These are phyloP conservation scores for Sclerurus mexicanus DNA, from an alignment of 2,113 vertebrate genomes.

Conservation along the genomic window DNA sequence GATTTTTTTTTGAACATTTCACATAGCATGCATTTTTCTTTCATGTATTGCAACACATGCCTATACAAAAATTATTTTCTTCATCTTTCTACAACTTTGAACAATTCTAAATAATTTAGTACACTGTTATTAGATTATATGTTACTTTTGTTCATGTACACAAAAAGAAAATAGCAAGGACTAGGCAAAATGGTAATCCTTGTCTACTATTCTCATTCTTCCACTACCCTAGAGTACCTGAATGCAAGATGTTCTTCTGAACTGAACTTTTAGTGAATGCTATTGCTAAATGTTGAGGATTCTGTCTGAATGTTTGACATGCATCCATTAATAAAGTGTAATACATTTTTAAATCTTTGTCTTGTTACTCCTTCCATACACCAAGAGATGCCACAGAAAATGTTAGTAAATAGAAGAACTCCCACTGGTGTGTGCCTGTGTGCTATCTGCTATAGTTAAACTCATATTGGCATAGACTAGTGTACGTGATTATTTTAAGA, in stretches of 20 bases:
- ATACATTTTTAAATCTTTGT: background rate
- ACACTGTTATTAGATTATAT: background rate
- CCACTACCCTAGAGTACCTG: background rate
- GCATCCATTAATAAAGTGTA: background rate
- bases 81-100: background rate
- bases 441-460: background rate
- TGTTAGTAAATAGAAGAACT: constrained; percentile 6
- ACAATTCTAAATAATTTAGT: background rate
- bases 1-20: background rate
- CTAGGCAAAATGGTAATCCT: background rate
- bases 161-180: background rate
- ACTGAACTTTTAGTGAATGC: background rate
- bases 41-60: background rate
- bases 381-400: background rate
- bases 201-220: background rate
- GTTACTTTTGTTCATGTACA: background rate
- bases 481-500: background rate
- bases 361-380: background rate
- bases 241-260: background rate
- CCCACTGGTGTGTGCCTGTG: background rate
- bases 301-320: background rate
- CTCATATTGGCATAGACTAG: constrained; percentile 6
- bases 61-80: background rate
- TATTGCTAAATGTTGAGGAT: background rate
- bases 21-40: background rate